Evolutionary conservation across 1,140 invertebrate species (phyloP), one percentile per base, ranked within the genome.

Genomic region (Ostrea denselamellosa): DNA sequence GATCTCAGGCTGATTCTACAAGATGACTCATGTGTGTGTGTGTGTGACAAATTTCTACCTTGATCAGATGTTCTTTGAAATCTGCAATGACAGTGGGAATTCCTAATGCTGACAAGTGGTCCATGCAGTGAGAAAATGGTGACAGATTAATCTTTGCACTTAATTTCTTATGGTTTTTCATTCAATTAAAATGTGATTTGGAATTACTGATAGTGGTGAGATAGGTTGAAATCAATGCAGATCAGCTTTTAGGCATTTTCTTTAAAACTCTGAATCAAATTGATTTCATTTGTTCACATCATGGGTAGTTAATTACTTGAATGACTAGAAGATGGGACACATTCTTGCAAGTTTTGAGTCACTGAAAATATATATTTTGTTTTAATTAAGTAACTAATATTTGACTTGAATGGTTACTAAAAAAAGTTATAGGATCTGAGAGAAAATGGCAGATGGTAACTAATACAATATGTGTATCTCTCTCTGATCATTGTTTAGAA

Each of bases 131-230:
- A 14, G 12, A 77, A 34, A 77, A 77, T 25, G 28, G 9, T 44
- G 34, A 44, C 34, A 44, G 28, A 62, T 77, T 28, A 28, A 34
- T 77, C 68, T 77, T 77, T 77, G 68, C 68, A 77, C 68, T 77
- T 25, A 25, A 77, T 25, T 77, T 58, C 56, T 62, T 62, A 62
- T 62, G 56, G 56, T 62, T 62, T 77, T 77, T 77, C 25, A 77
- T 77, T 77, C 22, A 77, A 77, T 77, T 77, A 77, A 77, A 77
- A 77, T 77, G 28, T 12, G 68, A 77, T 22, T 22, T 71, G 68
- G 68, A 77, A 34, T 12, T n/a, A 62, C n/a, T 62, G 9, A 14
- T 10, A 34, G 68, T 77, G 25, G 68, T 77, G 25, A 77, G 68
- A 34, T 25, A 77, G 22, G 14, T 77, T 5, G 9, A 77, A 77